phyloP scores from a whole-genome alignment of 2,797 vertebrate species.

The Cirrhinus mrigala region DNA sequence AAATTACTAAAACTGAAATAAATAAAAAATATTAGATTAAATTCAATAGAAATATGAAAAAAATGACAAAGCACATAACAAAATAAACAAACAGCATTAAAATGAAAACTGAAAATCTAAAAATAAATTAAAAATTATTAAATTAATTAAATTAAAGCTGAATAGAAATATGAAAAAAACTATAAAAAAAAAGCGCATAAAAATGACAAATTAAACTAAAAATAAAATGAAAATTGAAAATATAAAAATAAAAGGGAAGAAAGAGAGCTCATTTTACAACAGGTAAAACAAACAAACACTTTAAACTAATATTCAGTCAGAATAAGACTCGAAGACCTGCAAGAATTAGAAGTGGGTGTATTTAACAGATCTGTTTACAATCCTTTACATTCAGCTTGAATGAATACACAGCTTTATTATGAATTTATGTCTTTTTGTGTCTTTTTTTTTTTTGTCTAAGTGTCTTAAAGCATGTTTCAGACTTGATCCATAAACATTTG shows the following conservation, averaged over 20 bases:
- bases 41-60: too few species aligned
- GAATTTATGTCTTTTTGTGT: not conserved
- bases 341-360: not conserved
- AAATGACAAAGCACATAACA: too few species aligned
- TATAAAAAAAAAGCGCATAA: too few species aligned
- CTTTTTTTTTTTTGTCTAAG: not conserved
- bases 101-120: too few species aligned
- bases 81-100: too few species aligned
- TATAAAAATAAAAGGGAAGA: slow-evolving; percentile 69
- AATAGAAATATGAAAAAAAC: too few species aligned
- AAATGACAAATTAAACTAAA: too few species aligned
- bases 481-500: not conserved
- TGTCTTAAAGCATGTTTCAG: not conserved
- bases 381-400: not conserved
- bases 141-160: too few species aligned
- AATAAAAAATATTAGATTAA: not conserved
- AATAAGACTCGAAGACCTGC: not conserved
- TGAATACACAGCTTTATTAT: not conserved
- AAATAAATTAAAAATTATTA: too few species aligned
- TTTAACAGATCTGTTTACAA: not conserved
- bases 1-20: too few species aligned
- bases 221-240: too few species aligned
- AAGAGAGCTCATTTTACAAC: slow-evolving; percentile 76
- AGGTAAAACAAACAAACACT: slow-evolving; percentile 74
- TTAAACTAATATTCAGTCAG: not conserved